Evolutionary conservation across 2,113 vertebrate genomes (phyloP).

Genomic region (Centropristis striata): DNA sequence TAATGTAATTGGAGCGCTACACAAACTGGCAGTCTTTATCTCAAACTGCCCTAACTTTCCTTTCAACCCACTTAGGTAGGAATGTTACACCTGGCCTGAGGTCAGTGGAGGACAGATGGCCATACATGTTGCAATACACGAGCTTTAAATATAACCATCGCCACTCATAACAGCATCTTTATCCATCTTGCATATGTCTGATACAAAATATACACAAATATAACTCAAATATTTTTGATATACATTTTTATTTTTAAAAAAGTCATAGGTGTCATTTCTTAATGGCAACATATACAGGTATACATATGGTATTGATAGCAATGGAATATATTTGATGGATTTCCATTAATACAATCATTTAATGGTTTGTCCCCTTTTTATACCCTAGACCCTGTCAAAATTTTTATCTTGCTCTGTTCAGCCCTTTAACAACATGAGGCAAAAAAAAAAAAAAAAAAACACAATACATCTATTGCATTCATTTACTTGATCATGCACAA

Average conservation of each 20-base stretch:
- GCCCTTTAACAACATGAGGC: constrained; percentile 18
- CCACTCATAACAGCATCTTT: background rate
- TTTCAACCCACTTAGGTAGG: too few relatives aligned
- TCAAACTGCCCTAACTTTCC: too few relatives aligned
- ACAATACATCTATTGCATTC: constrained; percentile 29
- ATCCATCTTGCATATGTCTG: background rate
- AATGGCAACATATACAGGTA: constrained; percentile 74
- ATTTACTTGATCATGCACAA: constrained; percentile 42
- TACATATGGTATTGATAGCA: constrained; percentile 39
- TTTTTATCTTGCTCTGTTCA: background rate
- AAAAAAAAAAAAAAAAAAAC: constrained; percentile 29
- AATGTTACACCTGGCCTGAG: background rate
- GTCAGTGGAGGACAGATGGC: background rate
- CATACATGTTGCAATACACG: background rate
- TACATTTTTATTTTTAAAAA: constrained; percentile 73
- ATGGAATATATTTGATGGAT: background rate
- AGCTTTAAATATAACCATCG: background rate
- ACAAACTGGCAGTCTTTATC: too few relatives aligned
- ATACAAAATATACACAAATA: background rate
- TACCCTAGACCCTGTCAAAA: background rate
- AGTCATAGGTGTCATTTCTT: constrained; percentile 69
- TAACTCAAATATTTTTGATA: constrained; percentile 6
- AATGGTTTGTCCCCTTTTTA: background rate
- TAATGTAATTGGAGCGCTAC: too few relatives aligned
- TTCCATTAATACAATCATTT: constrained; percentile 17